A percentile compares a stretch with the other conserved stretches of the same genome.
These are phyloP conservation scores for Polyommatus icarus DNA, from an alignment of 2,888 invertebrate genomes.

Conservation along the genomic window DNA sequence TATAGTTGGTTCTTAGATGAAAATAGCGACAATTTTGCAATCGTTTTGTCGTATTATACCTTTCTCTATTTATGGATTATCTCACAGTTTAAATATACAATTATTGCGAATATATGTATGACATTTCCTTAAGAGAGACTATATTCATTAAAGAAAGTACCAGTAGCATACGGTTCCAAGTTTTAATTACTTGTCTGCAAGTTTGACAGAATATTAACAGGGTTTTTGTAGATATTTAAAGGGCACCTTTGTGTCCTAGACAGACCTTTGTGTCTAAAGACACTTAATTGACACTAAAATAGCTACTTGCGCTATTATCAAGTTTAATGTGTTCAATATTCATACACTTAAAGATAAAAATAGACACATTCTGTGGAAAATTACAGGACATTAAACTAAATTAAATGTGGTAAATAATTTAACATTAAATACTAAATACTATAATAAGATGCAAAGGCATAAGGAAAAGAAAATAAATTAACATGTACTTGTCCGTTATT, in stretches of 20 bases:
- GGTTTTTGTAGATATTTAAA: neutral
- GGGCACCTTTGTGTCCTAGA: neutral
- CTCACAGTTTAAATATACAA: conserved; percentile 14
- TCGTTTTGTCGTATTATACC: neutral
- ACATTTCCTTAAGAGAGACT: neutral
- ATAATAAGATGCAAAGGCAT: neutral
- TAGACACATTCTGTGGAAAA: neutral
- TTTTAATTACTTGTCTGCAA: neutral
- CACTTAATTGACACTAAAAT: neutral
- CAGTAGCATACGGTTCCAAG: neutral
- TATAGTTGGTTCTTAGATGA: neutral
- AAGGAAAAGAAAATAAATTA: too few species aligned
- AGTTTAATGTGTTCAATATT: neutral
- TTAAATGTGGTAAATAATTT: neutral
- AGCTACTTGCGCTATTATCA: neutral
- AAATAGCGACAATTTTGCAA: neutral
- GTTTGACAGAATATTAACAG: neutral
- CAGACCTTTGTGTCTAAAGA: too few species aligned
- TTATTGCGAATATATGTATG: conserved; percentile 1
- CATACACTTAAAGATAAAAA: neutral
- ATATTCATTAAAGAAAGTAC: neutral
- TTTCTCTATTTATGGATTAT: neutral
- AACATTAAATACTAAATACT: neutral
- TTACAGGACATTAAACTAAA: neutral
- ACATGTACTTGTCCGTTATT: too few species aligned